Evolutionary conservation across 2,797 vertebrate genomes (phyloP).

Genomic region (Pristis pectinata): DNA sequence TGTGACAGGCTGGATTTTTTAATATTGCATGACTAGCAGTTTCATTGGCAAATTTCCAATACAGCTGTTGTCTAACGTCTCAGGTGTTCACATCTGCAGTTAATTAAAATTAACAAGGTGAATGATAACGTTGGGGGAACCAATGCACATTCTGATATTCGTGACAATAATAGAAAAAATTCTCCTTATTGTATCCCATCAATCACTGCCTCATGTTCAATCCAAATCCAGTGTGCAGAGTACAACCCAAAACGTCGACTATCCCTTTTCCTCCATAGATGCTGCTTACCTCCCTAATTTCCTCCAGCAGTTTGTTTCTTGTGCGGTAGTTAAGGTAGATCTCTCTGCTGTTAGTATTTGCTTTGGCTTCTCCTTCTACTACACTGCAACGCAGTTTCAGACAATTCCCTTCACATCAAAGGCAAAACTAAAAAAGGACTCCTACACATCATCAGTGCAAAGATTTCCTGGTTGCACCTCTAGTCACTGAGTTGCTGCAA

Average conservation of each 20-base stretch:
- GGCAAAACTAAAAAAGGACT: not conserved
- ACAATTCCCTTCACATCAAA: not conserved
- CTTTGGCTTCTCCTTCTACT: not conserved
- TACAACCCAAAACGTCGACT: too few species aligned
- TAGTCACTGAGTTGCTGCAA: not conserved
- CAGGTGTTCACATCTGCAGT: not conserved
- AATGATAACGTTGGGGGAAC: not conserved
- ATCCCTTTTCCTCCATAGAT: too few species aligned
- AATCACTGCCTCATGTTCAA: not conserved
- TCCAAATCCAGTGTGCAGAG: not conserved
- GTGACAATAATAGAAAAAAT: not conserved
- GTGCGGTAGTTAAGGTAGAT: not conserved
- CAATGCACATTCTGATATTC: not conserved
- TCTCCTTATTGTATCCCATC: not conserved
- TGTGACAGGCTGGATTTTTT: too few species aligned
- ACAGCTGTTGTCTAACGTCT: not conserved
- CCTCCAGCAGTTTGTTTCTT: not conserved
- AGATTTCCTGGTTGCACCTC: not conserved
- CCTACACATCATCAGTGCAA: not conserved
- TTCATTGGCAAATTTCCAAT: not conserved
- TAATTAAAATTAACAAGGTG: slow-evolving; percentile 6
- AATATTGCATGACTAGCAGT: not conserved
- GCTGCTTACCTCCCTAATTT: too few species aligned
- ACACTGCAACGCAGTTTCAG: not conserved
- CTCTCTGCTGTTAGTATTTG: not conserved